Evolutionary conservation across 2,797 vertebrate species (phyloP), one percentile per base, ranked within the genome.

Genomic region (Synaphobranchus kaupii): DNA sequence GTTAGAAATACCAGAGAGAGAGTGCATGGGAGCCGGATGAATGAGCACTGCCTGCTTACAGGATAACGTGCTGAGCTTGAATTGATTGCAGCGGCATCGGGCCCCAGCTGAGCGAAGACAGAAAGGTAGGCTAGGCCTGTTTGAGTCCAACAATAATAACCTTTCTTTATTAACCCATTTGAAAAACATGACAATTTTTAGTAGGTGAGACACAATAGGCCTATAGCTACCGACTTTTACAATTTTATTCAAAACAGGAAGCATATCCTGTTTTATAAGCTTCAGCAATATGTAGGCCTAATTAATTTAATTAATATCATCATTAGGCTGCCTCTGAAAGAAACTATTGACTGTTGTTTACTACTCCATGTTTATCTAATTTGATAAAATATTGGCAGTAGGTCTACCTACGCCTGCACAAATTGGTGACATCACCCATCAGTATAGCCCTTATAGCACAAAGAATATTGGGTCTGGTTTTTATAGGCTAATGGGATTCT

Each of bases 31-130:
- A 47, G 47, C 48, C 6, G 47, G n/a, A 20, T 80, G 66, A 84
- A 68, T 80, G 25, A 68, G 86, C 58, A 80, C 73, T 71, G 81
- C 4, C 34, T 63, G 73, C 50, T 85, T 56, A 87, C 44, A 31
- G 39, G 47, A 31, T 60, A 34, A 84, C 83, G 56, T 86, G 68
- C 86, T 83, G 86, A 68, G 80, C 86, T 47, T 68, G 60, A 83
- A 47, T 81, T 83, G 15, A 86, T 28, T 50, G 58, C 47, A n/a
- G 85, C 31, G 63, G 54, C 56, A 76, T 44, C 52, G 71, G 50
- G 54, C 25, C 68, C 71, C 54, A 22, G 54, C 47, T 66, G 68
- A 34, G 66, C 12, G 68, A 54, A 15, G 44, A 25, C 13, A 31
- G 4, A 85, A 85, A n/a, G 63, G 56, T 58, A 28, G 63, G 71